These are phyloP conservation scores for Metalampra italica DNA, from an alignment of 2,888 invertebrate species.

Conservation along the genomic window DNA sequence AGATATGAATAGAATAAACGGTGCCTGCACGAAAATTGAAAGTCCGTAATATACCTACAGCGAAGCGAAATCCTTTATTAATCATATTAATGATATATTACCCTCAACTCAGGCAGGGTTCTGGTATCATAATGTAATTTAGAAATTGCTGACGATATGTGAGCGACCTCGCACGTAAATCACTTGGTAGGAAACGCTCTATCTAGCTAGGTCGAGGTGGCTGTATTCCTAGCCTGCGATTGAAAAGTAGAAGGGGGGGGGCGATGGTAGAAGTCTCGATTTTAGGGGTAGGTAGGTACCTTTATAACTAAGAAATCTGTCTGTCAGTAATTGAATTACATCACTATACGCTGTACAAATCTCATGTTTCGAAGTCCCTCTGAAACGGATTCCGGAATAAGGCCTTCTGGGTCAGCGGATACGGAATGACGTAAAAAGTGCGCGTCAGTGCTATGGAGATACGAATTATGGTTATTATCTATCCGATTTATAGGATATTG, in stretches of 20 bases:
- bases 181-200: too few relatives aligned
- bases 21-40: not conserved
- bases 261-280: too few relatives aligned
- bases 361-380: not conserved
- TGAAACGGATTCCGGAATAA: constrained; percentile 3
- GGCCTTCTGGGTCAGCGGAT: constrained; percentile 16
- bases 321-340: too few relatives aligned
- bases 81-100: constrained; percentile 4
- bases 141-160: constrained; percentile 53
- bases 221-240: too few relatives aligned
- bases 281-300: too few relatives aligned
- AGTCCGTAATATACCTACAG: not conserved
- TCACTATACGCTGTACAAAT: not conserved
- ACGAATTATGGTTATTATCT: constrained; percentile 10
- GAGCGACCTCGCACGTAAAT: constrained; percentile 19
- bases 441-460: constrained; percentile 17
- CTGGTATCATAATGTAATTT: constrained; percentile 46
- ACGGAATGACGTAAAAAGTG: constrained; percentile 15
- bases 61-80: not conserved
- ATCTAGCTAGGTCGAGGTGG: too few relatives aligned
- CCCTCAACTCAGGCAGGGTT: not conserved
- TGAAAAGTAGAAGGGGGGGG: too few relatives aligned
- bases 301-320: too few relatives aligned
- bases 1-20: not conserved
- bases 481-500: constrained; percentile 11